Base-by-base conservation (phyloP, 2,797 vertebrate genomes). In the Lithobates sylvaticus region DNA sequence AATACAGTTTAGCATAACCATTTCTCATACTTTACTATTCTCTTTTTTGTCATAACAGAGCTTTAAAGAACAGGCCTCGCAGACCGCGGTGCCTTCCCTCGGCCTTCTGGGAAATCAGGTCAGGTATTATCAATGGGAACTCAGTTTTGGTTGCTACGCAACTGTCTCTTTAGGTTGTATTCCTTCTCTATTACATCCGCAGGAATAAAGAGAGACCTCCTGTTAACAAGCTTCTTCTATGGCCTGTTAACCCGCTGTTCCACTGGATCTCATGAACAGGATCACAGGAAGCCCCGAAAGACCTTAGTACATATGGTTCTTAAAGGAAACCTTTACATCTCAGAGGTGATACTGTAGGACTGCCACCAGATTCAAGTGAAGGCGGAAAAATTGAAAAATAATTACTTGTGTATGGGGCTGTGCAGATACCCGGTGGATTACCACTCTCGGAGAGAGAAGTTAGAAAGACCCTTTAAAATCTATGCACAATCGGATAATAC, bases 71-170 rank as follows among this genome's bases (percentile, higher is more conserved):
- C 61, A 58, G 75, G 80, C 32, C 81, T 72, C 42, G 23, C 47
- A 64, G 78, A 67, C 81, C 70, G 32, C 42, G 64, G 42, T 70
- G 54, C 44, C 76, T 80, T 68, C 81, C 80, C 32, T 65, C 67
- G 16, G 84, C 84, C 76, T 88, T 88, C 79, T 80, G 71, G 80
- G 88, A 86, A 88, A 86, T 83, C 84, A 80, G 86, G 73, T 85
- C 71, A 83, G 81, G 84, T 83, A 67, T 34, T 71, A 79, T 79
- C 75, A 83, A 83, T 84, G 67, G 5, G 0, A 76, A 83, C 86
- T 87, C 21, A 0, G 81, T 61, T 79, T 88, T 80, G 5, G 91
- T 91, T 91, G 89, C 90, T 89, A 91, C 81, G 90, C 90, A 90
- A 92, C 91, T 44, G 89, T 76, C 90, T 90, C 82, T 81, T 21